Evolutionary conservation across 2,888 invertebrate genomes (phyloP), one percentile per base, ranked within the genome.

Genomic region (Limenitis camilla): DNA sequence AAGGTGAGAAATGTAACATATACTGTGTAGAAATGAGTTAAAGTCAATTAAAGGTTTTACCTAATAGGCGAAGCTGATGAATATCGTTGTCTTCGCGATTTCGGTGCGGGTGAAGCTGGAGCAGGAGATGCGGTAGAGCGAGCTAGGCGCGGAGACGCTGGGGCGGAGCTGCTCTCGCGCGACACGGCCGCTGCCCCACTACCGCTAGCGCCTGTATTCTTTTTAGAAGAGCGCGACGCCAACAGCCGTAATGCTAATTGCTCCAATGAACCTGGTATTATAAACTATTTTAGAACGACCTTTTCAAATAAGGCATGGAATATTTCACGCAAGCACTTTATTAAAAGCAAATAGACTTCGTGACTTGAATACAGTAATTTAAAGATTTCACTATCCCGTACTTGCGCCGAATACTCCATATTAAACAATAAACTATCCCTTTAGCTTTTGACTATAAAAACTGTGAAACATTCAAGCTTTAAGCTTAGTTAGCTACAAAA

Each of bases 1-100:
- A 19, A 19, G n/a, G n/a, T n/a, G n/a, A n/a, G n/a, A n/a, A n/a
- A n/a, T n/a, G n/a, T n/a, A n/a, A n/a, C n/a, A n/a, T n/a, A n/a
- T n/a, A n/a, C n/a, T n/a, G n/a, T n/a, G n/a, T n/a, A n/a, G n/a
- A n/a, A n/a, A n/a, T n/a, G n/a, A n/a, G n/a, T n/a, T n/a, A n/a
- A n/a, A n/a, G n/a, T n/a, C n/a, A n/a, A n/a, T n/a, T n/a, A 27
- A 33, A 5, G 8, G 7, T 1, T 7, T 6, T 55, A 63, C 66
- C 67, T 55, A 89, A 91, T 92, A 42, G 93, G 94, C 49, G 92
- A 94, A 19, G 91, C 91, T 40, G 93, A 94, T n/a, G 92, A 93
- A 69, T 94, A 93, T 67, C 94, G 90, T 8, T 94, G 94, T 54
- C 93, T 81, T 61, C 94, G 89, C 5, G 94, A 93, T 5, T 89